Evolutionary conservation across 2,113 vertebrate species (phyloP), one percentile per base, ranked within the genome.

Genomic region (Hyperoodon ampullatus): DNA sequence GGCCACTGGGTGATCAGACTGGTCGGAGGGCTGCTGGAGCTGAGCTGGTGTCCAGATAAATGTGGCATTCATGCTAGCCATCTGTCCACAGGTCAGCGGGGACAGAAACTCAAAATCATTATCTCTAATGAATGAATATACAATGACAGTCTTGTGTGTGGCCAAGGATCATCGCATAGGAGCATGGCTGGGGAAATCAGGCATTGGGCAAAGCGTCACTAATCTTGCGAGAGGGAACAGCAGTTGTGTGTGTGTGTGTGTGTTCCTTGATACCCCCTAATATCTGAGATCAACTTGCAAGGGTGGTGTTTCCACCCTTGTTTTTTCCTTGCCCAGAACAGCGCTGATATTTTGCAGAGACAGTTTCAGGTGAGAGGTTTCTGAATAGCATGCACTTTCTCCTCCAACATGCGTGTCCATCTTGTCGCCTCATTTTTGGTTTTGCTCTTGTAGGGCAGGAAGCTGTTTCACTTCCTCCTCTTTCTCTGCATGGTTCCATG

Each of bases 21-120:
- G 91, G 94, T 97, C 98, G 94, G 98, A 98, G 97, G 98, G 97
- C 2, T 4, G 96, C 96, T 39, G 95, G 97, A 77, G 80, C 97
- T 98, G 98, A 98, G 98, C 98, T 97, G 98, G 98, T 98, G 98
- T 98, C 98, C 98, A 98, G 98, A 99, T 99, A 98, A 98, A 98
- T 88, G 97, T 97, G 97, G 98, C 96, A 98, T 98, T 99, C 98
- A 98, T 98, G 98, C 98, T 98, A 95, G 98, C 98, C 98, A 99
- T 99, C 98, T 99, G 99, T 98, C 98, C 98, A 89, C 96, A 98
- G 98, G 98, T 98, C 98, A 99, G 96, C 70, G 94, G 98, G 98
- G 98, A 98, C 98, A 98, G 98, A 98, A 98, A 98, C 98, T 98
- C 98, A 98, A 98, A 99, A 98, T 98, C 98, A 99, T 99, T 98